Percentiles rank a stretch among this genome's conserved stretches.
phyloP scores from a whole-genome alignment of 1,140 invertebrate genomes.

The Zaprionus inermis region DNA sequence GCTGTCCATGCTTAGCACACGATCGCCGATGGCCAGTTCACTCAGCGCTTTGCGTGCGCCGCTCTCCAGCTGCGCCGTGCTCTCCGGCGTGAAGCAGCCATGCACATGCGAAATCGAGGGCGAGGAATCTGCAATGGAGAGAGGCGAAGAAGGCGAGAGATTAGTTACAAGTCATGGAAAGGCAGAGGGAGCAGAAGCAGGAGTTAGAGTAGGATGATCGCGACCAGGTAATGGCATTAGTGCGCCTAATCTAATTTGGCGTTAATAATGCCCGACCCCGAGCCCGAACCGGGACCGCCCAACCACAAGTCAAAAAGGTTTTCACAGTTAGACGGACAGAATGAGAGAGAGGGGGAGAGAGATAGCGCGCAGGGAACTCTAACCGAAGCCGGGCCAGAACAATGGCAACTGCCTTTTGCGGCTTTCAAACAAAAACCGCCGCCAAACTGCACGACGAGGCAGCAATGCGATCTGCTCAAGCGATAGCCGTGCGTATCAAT shows the following conservation, averaged over 20 bases:
- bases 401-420: constrained; percentile 76
- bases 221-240: constrained; percentile 75
- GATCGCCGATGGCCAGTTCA: constrained; percentile 91
- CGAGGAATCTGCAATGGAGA: constrained; percentile 93
- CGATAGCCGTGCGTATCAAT: constrained; percentile 69
- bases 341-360: background rate
- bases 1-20: constrained; percentile 90
- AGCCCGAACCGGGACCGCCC: constrained; percentile 15
- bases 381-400: constrained; percentile 47
- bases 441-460: constrained; percentile 46
- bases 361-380: background rate
- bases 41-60: constrained; percentile 87
- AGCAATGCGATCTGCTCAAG: constrained; percentile 56
- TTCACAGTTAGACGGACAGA: constrained; percentile 62
- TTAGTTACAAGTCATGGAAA: constrained; percentile 16
- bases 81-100: constrained; percentile 91
- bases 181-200: background rate
- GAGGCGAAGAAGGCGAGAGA: constrained; percentile 24
- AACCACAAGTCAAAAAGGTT: constrained; percentile 80
- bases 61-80: constrained; percentile 86
- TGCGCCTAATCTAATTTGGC: constrained; percentile 82
- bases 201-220: constrained; percentile 15
- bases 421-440: constrained; percentile 64
- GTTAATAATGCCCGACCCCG: constrained; percentile 64
- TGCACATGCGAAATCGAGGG: constrained; percentile 89